Evolutionary conservation across 2,888 invertebrate genomes (phyloP).

Genomic region (Sarcophaga carnaria): DNA sequence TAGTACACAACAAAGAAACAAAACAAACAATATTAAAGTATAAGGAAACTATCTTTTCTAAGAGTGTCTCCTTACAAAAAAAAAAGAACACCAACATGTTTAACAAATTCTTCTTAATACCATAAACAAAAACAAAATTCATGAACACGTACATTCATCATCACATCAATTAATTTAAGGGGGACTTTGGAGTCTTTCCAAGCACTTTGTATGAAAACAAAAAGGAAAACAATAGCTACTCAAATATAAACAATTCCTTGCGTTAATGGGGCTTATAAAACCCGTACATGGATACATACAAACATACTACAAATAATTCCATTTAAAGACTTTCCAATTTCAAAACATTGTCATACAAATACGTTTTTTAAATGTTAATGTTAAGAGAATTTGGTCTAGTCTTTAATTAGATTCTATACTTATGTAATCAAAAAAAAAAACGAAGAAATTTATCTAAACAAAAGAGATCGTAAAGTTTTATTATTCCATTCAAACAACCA

Average conservation of each 20-base stretch:
- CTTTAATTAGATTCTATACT: conserved; percentile 33
- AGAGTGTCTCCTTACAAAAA: conserved; percentile 31
- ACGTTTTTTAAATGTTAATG: conserved; percentile 30
- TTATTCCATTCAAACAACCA: background rate
- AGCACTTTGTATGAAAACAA: too few relatives aligned
- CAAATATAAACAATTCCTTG: background rate
- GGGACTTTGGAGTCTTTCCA: background rate
- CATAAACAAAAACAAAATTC: conserved; percentile 2
- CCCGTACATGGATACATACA: too few relatives aligned
- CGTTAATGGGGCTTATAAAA: conserved; percentile 9
- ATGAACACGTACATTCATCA: conserved; percentile 31
- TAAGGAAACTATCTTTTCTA: conserved; percentile 19
- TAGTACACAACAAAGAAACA: conserved; percentile 49
- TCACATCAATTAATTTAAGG: conserved; percentile 10
- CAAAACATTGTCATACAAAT: conserved; percentile 55
- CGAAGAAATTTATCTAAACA: conserved; percentile 4
- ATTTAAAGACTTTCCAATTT: conserved; percentile 65
- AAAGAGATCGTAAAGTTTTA: background rate
- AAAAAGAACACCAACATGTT: conserved; percentile 48
- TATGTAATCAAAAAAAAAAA: conserved; percentile 30
- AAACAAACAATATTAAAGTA: conserved; percentile 55
- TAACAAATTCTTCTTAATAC: conserved; percentile 46
- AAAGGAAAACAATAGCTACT: conserved; percentile 1
- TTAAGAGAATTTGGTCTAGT: conserved; percentile 52
- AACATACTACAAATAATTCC: conserved; percentile 43